Evolutionary conservation across 2,888 invertebrate species (phyloP).

Genomic region (Nowickia ferox): DNA sequence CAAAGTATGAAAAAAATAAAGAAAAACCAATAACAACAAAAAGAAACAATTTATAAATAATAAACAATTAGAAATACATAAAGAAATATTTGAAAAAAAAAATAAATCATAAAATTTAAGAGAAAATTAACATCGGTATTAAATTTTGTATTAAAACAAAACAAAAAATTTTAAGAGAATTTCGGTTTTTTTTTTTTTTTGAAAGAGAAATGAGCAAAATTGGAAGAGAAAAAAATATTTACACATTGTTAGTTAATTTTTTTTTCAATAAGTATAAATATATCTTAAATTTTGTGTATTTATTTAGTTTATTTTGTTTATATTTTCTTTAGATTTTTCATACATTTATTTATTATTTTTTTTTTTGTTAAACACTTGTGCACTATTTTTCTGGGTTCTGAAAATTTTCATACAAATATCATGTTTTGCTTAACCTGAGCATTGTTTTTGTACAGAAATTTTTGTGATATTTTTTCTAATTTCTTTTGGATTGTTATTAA

Average conservation of each 20-base stretch:
- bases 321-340: slow-evolving; percentile 71
- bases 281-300: slow-evolving; percentile 41
- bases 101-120: slow-evolving; percentile 1
- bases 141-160: slow-evolving; percentile 2
- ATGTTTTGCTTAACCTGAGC: slow-evolving; percentile 56
- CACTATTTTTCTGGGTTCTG: slow-evolving; percentile 51
- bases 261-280: background rate
- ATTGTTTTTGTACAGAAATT: background rate
- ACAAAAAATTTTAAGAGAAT: slow-evolving; percentile 28
- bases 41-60: slow-evolving; percentile 73
- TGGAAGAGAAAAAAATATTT: slow-evolving; percentile 32
- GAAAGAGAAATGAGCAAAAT: slow-evolving; percentile 37
- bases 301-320: slow-evolving; percentile 56
- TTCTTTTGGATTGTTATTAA: slow-evolving; percentile 42
- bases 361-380: slow-evolving; percentile 48
- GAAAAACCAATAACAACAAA: slow-evolving; percentile 80
- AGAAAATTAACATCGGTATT: slow-evolving; percentile 29
- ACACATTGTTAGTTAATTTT: slow-evolving; percentile 61
- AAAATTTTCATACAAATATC: slow-evolving; percentile 57
- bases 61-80: slow-evolving; percentile 68
- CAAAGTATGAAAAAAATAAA: slow-evolving; percentile 81
- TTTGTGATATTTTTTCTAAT: slow-evolving; percentile 43
- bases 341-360: slow-evolving; percentile 43
- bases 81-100: slow-evolving; percentile 57
- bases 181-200: background rate